Percentiles rank a stretch among this genome's conserved stretches.
Evolutionary conservation across 1,140 invertebrate genomes (phyloP).

Genomic region (Caenorhabditis tropicalis): DNA sequence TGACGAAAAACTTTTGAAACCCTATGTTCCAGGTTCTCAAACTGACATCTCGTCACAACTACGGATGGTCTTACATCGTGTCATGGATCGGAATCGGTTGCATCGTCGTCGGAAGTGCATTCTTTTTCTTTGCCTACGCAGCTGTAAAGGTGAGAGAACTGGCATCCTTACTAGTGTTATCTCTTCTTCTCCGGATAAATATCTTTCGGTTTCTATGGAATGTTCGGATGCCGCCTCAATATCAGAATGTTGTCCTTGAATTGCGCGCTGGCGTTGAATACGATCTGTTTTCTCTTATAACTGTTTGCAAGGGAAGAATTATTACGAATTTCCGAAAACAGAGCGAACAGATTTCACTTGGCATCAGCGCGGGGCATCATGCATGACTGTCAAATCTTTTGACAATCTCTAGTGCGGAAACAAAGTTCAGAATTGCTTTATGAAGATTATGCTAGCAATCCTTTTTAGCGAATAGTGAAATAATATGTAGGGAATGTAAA

Average conservation of each 20-base stretch:
- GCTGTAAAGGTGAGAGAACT: constrained; percentile 34
- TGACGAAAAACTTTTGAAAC: background rate
- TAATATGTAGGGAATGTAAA: background rate
- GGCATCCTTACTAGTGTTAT: background rate
- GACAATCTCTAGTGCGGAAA: constrained; percentile 20
- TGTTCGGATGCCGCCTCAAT: background rate
- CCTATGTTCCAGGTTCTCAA: constrained; percentile 49
- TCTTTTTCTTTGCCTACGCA: constrained; percentile 6
- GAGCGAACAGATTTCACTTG: background rate
- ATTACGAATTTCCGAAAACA: constrained; percentile 38
- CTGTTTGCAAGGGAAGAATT: background rate
- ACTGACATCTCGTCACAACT: constrained; percentile 41
- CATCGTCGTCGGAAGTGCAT: constrained; percentile 23
- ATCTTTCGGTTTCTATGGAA: constrained; percentile 34
- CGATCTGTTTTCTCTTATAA: constrained; percentile 25
- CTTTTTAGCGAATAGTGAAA: background rate
- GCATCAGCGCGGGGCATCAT: background rate
- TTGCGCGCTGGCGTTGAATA: background rate
- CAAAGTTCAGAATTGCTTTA: background rate
- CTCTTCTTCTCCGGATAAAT: constrained; percentile 12
- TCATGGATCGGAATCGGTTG: constrained; percentile 47
- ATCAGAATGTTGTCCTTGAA: constrained; percentile 30
- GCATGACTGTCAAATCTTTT: constrained; percentile 23
- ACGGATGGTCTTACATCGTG: constrained; percentile 43
- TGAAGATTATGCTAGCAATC: background rate